Evolutionary conservation across 2,888 invertebrate species (phyloP).

Genomic region (Rotaria macrura): DNA sequence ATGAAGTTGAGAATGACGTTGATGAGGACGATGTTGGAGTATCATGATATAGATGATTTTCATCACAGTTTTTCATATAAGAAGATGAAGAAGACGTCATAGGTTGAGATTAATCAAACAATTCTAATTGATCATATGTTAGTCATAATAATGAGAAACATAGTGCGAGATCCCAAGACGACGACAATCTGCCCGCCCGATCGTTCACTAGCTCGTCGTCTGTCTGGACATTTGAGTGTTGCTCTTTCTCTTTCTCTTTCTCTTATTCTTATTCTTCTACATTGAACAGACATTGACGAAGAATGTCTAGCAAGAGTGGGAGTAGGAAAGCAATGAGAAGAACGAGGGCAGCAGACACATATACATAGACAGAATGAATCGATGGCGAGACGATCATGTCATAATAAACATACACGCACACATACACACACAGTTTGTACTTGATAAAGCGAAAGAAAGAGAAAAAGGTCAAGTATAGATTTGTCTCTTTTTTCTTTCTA

Average conservation of each 20-base stretch:
- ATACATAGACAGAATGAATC: neutral
- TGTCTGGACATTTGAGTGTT: neutral
- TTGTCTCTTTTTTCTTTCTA: neutral
- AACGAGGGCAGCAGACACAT: neutral
- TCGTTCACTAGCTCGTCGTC: neutral
- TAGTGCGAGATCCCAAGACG: neutral
- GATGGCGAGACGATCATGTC: conserved; percentile 1
- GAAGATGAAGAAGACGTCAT: neutral
- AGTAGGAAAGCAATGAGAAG: neutral
- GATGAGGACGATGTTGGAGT: neutral
- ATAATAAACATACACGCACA: neutral
- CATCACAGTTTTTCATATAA: neutral
- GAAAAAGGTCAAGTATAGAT: conserved; percentile 15
- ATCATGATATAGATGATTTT: neutral
- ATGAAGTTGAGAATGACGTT: neutral
- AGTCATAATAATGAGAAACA: neutral
- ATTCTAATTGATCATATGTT: neutral
- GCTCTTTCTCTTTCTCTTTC: neutral
- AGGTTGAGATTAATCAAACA: neutral
- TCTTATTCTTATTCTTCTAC: neutral
- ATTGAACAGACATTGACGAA: neutral
- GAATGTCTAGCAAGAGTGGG: neutral
- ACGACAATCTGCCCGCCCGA: neutral
- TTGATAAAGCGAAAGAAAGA: neutral
- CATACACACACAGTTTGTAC: neutral